Conservation (phyloP, 2,797 vertebrate species). For the Melanotaenia boesemani region DNA sequence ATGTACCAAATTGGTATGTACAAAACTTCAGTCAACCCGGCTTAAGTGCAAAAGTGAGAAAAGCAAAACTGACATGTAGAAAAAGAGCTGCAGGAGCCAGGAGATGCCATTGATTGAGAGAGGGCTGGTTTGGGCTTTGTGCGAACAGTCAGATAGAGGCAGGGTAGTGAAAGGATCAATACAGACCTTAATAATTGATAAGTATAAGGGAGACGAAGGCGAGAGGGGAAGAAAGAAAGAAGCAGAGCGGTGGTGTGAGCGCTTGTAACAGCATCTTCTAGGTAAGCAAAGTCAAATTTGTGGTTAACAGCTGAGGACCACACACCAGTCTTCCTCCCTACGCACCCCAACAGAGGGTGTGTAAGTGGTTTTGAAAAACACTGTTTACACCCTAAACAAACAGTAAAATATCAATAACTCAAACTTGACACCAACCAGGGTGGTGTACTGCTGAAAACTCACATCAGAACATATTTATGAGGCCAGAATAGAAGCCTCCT, state of each 20-base stretch:
- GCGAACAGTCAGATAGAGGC: constrained; percentile 85
- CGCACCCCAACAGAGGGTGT: constrained; percentile 45
- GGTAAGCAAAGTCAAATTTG: constrained; percentile 84
- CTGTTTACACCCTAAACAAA: constrained; percentile 68
- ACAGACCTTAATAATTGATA: constrained; percentile 88
- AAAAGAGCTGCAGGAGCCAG: constrained; percentile 56
- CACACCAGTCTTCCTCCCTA: constrained; percentile 44
- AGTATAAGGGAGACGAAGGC: constrained; percentile 75
- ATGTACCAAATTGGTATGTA: constrained; percentile 47
- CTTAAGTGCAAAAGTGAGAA: constrained; percentile 62
- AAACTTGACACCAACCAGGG: constrained; percentile 28
- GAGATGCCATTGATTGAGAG: constrained; percentile 81
- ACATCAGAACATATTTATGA: constrained; percentile 23
- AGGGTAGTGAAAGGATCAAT: constrained; percentile 86
- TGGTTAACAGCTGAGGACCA: constrained; percentile 78
- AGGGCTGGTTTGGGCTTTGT: constrained; percentile 82
- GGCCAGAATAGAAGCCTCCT: constrained; percentile 1
- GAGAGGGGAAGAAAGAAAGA: constrained; percentile 56
- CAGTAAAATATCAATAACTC: constrained; percentile 52
- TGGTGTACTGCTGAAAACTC: constrained; percentile 35
- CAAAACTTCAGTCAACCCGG: constrained; percentile 51
- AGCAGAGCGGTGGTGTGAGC: constrained; percentile 60
- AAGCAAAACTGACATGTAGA: constrained; percentile 67
- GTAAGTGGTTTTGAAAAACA: constrained; percentile 62
- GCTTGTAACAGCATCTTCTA: constrained; percentile 80